Evolutionary conservation across 2,888 invertebrate species (phyloP).

Genomic region (Noctua pronuba): DNA sequence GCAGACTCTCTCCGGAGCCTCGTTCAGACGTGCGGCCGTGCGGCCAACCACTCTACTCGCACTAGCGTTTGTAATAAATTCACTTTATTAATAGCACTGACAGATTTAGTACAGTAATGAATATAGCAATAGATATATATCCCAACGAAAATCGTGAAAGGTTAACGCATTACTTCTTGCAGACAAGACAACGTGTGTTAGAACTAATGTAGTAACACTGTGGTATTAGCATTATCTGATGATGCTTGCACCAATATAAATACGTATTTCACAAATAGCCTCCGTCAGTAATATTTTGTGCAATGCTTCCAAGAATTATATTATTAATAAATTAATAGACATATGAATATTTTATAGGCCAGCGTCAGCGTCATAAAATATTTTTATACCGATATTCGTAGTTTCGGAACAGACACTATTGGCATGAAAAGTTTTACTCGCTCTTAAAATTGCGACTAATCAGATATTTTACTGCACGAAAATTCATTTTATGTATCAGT

Average conservation of each 20-base stretch:
- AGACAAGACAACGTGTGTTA: background rate
- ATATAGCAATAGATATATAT: constrained; percentile 36
- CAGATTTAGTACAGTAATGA: constrained; percentile 55
- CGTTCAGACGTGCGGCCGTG: constrained; percentile 52
- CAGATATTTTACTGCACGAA: constrained; percentile 61
- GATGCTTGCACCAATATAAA: constrained; percentile 8
- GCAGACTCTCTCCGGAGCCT: constrained; percentile 53
- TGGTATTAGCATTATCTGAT: constrained; percentile 7
- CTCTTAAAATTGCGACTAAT: constrained; percentile 55
- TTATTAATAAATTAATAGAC: constrained; percentile 28
- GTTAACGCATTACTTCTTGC: constrained; percentile 23
- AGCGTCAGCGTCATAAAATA: constrained; percentile 32
- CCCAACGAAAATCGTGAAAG: constrained; percentile 33
- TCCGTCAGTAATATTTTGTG: background rate
- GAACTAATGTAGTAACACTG: background rate
- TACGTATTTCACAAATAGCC: constrained; percentile 19
- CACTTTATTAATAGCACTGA: constrained; percentile 54
- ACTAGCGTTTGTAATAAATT: constrained; percentile 53
- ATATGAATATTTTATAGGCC: constrained; percentile 22
- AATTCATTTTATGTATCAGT: constrained; percentile 51
- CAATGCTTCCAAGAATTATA: constrained; percentile 21
- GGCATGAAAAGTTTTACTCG: constrained; percentile 48
- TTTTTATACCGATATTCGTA: constrained; percentile 33
- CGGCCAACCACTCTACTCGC: constrained; percentile 47
- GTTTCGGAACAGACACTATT: constrained; percentile 29